phyloP scores from a whole-genome alignment of 1,140 invertebrate genomes.

The Colletes latitarsis region DNA sequence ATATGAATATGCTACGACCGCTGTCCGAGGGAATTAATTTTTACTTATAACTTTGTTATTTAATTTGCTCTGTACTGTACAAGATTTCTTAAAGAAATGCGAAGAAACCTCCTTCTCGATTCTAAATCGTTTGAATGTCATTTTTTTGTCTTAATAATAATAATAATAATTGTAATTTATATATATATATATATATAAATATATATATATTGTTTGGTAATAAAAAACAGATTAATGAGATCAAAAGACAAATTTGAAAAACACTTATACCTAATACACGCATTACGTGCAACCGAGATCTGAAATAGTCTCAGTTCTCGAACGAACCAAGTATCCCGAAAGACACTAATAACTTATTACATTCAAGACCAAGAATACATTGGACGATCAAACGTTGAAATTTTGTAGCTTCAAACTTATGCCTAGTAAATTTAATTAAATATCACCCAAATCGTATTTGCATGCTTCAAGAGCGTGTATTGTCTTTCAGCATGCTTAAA shows the following conservation, averaged over 20 bases:
- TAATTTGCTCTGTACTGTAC: constrained; percentile 27
- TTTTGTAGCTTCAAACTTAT: constrained; percentile 22
- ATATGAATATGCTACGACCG: constrained; percentile 6
- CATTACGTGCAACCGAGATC: neutral
- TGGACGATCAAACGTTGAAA: constrained; percentile 9
- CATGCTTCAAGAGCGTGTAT: constrained; percentile 12
- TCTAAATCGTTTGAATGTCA: constrained; percentile 16
- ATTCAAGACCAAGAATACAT: constrained; percentile 18
- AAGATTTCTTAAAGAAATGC: constrained; percentile 32
- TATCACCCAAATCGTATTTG: constrained; percentile 48
- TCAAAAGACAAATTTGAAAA: constrained; percentile 55
- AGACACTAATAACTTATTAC: constrained; percentile 53
- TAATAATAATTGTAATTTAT: constrained; percentile 19
- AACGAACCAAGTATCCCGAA: constrained; percentile 45
- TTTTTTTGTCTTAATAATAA: constrained; percentile 30
- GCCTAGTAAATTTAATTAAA: constrained; percentile 45
- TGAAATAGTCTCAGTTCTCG: neutral
- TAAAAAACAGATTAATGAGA: constrained; percentile 60
- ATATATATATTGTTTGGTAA: constrained; percentile 55
- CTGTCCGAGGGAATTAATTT: neutral
- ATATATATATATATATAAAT: constrained; percentile 43
- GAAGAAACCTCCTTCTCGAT: constrained; percentile 8
- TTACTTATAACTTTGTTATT: constrained; percentile 13
- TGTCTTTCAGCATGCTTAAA: constrained; percentile 35
- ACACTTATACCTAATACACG: constrained; percentile 51